Conservation (phyloP, 2,797 vertebrate species). For the Galago senegalensis region DNA sequence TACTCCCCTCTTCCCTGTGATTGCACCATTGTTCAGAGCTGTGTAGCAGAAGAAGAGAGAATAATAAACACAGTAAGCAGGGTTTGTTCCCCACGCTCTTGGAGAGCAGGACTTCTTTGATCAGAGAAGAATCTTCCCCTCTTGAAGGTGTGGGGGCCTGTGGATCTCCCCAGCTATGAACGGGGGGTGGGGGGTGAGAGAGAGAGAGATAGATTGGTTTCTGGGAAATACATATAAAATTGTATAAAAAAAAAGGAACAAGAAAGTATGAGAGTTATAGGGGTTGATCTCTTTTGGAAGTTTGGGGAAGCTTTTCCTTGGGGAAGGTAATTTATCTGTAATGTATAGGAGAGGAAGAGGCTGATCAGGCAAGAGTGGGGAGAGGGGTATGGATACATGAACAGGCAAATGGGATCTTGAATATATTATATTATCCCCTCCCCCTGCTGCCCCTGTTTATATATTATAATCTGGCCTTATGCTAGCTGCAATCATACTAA, state of each 20-base stretch:
- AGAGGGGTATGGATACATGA: too few species aligned
- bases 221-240: background rate
- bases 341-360: background rate
- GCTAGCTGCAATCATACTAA: background rate
- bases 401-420: background rate
- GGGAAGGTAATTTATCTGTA: background rate
- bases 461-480: background rate
- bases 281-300: background rate
- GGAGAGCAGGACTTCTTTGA: background rate
- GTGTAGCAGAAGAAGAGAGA: background rate
- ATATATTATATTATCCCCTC: background rate
- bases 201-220: background rate
- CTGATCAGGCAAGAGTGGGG: background rate
- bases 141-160: background rate
- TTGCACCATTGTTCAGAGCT: background rate
- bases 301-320: background rate
- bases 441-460: background rate
- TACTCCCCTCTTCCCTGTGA: background rate
- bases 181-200: background rate
- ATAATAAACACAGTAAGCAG: background rate
- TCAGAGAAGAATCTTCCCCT: background rate
- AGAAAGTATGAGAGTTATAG: background rate
- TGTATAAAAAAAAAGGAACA: slow-evolving; percentile 1
- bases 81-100: background rate
- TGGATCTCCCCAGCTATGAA: background rate